Conservation (phyloP, 2,113 vertebrate genomes). For the Aix galericulata region DNA sequence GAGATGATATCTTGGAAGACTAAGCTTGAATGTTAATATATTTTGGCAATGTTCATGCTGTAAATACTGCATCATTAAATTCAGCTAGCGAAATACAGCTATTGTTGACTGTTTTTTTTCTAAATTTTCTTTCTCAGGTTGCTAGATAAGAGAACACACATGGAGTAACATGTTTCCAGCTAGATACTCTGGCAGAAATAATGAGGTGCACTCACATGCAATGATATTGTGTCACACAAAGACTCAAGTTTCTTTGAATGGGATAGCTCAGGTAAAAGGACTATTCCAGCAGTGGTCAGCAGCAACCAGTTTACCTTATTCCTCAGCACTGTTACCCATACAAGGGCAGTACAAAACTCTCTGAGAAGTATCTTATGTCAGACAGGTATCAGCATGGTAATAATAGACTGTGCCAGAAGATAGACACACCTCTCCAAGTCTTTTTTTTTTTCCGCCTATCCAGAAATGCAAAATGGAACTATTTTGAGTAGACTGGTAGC, state of each 20-base stretch:
- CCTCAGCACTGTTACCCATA: background rate
- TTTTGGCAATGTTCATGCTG: background rate
- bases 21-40: background rate
- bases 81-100: background rate
- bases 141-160: rapidly evolving
- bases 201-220: rapidly evolving
- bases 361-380: background rate
- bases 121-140: background rate
- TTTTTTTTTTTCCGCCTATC: background rate
- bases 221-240: background rate
- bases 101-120: background rate
- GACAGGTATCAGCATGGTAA: background rate
- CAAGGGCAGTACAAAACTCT: background rate
- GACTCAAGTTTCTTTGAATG: background rate
- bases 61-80: background rate
- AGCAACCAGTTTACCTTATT: background rate
- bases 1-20: background rate
- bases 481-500: background rate
- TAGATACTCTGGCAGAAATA: background rate
- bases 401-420: background rate
- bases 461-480: background rate
- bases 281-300: background rate
- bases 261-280: background rate
- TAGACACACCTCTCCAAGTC: background rate
- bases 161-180: background rate